Evolutionary conservation across 2,888 invertebrate genomes (phyloP).

Genomic region (Cephus pygmeus): DNA sequence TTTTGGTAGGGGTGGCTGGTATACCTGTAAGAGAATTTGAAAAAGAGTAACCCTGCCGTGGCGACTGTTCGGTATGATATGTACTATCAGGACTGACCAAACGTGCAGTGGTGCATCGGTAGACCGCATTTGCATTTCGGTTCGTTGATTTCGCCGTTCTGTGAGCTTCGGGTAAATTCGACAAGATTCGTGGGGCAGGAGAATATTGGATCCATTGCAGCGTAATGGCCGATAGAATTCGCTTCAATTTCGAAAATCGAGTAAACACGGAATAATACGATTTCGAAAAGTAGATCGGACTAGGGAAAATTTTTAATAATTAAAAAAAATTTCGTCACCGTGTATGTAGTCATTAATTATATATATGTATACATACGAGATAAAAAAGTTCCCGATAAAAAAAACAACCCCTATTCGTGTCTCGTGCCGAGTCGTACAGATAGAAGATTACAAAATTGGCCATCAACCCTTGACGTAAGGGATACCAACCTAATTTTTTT

Average conservation of each 20-base stretch:
- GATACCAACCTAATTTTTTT: background rate
- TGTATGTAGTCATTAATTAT: background rate
- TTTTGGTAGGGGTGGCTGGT: background rate
- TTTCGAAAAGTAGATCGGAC: background rate
- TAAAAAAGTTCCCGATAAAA: background rate
- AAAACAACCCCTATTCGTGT: background rate
- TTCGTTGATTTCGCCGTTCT: slow-evolving; percentile 26
- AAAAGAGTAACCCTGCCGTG: background rate
- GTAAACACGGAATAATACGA: background rate
- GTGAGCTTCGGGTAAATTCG: background rate
- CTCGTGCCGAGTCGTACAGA: background rate
- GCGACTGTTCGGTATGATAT: slow-evolving; percentile 50
- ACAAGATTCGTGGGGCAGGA: background rate
- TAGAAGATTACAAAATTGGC: background rate
- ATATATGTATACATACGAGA: background rate
- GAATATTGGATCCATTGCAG: background rate
- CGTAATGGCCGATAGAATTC: background rate
- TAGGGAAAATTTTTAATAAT: background rate
- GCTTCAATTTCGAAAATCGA: background rate
- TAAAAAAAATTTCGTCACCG: background rate
- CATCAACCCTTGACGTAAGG: background rate
- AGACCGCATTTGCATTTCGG: slow-evolving; percentile 49
- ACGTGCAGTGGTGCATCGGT: slow-evolving; percentile 47
- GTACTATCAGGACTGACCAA: slow-evolving; percentile 53
- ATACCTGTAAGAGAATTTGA: background rate